These are phyloP conservation scores for Latrodectus geometricus DNA, from an alignment of 1,140 invertebrate species.

Conservation along the genomic window DNA sequence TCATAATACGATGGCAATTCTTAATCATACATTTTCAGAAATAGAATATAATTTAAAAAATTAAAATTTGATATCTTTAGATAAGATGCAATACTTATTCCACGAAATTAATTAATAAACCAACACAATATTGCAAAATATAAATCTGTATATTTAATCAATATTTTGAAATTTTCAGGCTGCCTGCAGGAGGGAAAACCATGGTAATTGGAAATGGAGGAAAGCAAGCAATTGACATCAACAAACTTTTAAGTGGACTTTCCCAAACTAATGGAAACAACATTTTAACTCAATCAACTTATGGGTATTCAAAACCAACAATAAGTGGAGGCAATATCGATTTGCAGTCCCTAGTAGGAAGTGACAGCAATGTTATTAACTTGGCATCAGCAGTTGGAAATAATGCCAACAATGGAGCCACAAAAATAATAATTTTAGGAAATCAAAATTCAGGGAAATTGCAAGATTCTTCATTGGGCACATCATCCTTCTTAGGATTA, in stretches of 20 bases:
- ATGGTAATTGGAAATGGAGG: conserved; percentile 15
- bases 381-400: not conserved
- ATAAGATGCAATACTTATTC: too few species aligned
- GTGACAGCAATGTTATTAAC: conserved; percentile 2
- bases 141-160: not conserved
- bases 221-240: not conserved
- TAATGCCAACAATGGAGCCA: not conserved
- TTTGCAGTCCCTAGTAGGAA: not conserved
- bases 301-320: not conserved
- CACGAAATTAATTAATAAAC: too few species aligned
- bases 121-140: too few species aligned
- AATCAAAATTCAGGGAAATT: not conserved
- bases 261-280: not conserved
- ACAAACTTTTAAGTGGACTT: not conserved
- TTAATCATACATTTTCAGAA: too few species aligned
- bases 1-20: too few species aligned
- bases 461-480: not conserved
- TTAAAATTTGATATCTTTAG: too few species aligned
- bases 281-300: not conserved
- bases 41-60: too few species aligned
- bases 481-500: not conserved
- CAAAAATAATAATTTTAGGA: not conserved
- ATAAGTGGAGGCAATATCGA: not conserved
- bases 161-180: not conserved
- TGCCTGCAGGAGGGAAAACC: conserved; percentile 7